Evolutionary conservation across 2,888 invertebrate genomes (phyloP), one percentile per base, ranked within the genome.

Genomic region (Aricia artaxerxes): DNA sequence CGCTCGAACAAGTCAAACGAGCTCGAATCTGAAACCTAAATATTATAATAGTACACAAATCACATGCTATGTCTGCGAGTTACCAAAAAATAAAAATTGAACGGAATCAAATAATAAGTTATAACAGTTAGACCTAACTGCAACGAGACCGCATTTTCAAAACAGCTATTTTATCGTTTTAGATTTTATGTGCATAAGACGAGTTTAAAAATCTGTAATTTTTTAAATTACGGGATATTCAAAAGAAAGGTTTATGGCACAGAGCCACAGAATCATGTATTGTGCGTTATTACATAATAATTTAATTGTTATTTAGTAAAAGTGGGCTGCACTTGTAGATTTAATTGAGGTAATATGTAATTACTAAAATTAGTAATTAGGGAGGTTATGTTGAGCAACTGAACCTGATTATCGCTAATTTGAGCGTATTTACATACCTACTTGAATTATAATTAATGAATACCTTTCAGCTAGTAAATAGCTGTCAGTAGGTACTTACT

Each of bases 381-480:
- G 69, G 35, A 69, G 35, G 69, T 69, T 69, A 69, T 35, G 69
- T 69, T 69, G 69, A 35, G 69, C 31, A 69, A 69, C 69, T 73
- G 35, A 75, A 53, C 75, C 11, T 75, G 75, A 75, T 75, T 49
- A 75, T 75, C 11, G 75, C 6, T 75, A 75, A 75, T 75, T 75
- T 49, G 49, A 44, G 2, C 35, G 31, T 69, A 69, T 69, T 69
- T 69, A 69, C 69, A 69, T 69, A 38, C n/a, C n/a, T n/a, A n/a
- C 35, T 38, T 13, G 16, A 69, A 38, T 69, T 38, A 69, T 69
- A 69, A 69, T 69, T 69, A 69, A 69, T 69, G 35, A 69, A 69
- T 69, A 69, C 77, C 61, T 77, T 77, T 77, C 77, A 77, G 35
- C 38, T 38, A 69, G 69, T 69, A 69, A 38, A 69, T 31, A 69